Evolutionary conservation across 2,113 vertebrate genomes (phyloP).

Genomic region (Electrona antarctica): DNA sequence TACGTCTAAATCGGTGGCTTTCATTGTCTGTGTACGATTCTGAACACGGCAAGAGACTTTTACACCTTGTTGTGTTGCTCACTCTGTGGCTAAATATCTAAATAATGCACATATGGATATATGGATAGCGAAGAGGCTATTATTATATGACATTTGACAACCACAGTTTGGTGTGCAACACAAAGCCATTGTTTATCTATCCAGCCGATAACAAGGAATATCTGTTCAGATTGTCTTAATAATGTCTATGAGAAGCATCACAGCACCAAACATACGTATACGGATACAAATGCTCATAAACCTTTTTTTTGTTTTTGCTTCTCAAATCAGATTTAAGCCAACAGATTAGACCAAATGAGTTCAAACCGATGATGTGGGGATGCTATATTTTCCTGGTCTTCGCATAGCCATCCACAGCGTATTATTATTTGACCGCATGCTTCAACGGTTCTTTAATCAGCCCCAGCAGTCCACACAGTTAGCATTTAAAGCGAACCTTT

Average conservation of each 20-base stretch:
- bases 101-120: slow-evolving; percentile 40
- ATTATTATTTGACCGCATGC: slow-evolving; percentile 70
- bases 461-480: slow-evolving; percentile 65
- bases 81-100: slow-evolving; percentile 16
- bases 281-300: slow-evolving; percentile 12
- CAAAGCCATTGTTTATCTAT: not conserved
- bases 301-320: slow-evolving; percentile 40
- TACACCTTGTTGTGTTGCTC: slow-evolving; percentile 31
- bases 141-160: not conserved
- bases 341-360: slow-evolving; percentile 39
- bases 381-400: slow-evolving; percentile 48
- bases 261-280: slow-evolving; percentile 7
- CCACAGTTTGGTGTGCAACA: not conserved
- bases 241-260: slow-evolving; percentile 2
- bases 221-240: not conserved
- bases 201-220: not conserved
- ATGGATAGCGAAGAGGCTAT: not conserved
- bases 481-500: slow-evolving; percentile 78
- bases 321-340: not conserved
- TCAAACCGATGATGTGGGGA: slow-evolving; percentile 47
- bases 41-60: slow-evolving; percentile 40
- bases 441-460: slow-evolving; percentile 77
- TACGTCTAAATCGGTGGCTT: slow-evolving; percentile 46
- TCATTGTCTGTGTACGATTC: slow-evolving; percentile 61
- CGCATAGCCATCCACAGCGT: slow-evolving; percentile 51